Conservation (phyloP, 2,113 vertebrate genomes). For the Pampusana beccarii region DNA sequence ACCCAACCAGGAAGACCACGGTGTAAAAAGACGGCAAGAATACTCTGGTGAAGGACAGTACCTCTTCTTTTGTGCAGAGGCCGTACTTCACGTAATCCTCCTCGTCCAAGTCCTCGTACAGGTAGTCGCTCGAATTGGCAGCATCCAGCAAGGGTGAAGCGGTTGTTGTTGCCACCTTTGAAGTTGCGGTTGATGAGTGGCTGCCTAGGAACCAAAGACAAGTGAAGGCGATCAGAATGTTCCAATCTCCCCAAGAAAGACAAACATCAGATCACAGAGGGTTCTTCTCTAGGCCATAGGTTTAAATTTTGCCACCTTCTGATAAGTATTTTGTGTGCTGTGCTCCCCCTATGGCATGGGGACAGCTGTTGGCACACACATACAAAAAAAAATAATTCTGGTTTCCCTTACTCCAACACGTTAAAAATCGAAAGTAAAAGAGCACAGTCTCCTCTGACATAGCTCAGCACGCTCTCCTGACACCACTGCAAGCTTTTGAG, state of each 20-base stretch:
- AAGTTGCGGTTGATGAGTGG: background rate
- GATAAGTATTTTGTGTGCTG: background rate
- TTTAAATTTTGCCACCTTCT: background rate
- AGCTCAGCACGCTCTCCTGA: background rate
- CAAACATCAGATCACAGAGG: background rate
- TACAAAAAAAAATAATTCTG: background rate
- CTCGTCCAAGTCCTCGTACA: slow-evolving; percentile 25
- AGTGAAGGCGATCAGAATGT: background rate
- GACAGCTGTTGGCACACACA: background rate
- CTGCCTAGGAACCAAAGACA: background rate
- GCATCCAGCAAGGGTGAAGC: background rate
- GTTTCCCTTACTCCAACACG: background rate
- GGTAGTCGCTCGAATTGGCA: slow-evolving; percentile 16
- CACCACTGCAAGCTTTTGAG: background rate
- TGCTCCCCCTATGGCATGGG: fast-evolving
- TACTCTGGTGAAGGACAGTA: slow-evolving; percentile 61
- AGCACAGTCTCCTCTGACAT: fast-evolving
- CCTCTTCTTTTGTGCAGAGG: slow-evolving; percentile 73
- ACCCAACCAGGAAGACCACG: slow-evolving; percentile 61
- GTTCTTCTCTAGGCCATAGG: background rate
- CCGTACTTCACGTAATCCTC: background rate
- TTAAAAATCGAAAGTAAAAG: background rate
- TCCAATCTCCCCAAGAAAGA: background rate
- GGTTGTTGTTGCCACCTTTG: background rate
- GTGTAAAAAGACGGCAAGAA: slow-evolving; percentile 75